Evolutionary conservation across 35 echinoderm and acorn worm species (phyloP), one percentile per base, ranked within the genome.

Genomic region (Diadema setosum): DNA sequence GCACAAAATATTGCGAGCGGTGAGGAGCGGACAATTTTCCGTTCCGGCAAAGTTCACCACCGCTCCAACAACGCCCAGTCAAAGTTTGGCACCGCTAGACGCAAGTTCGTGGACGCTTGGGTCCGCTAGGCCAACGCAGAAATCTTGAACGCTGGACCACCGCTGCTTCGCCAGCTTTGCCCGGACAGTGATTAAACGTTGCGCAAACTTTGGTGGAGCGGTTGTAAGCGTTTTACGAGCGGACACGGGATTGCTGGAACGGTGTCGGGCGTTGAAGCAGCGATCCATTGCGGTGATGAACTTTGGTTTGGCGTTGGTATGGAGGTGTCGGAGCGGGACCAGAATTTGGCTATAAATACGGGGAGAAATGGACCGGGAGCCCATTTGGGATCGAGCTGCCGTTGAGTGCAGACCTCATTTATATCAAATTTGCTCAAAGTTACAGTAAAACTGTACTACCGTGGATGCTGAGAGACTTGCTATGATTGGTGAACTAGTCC

Each of bases 281-380:
- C 63, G 63, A 67, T 67, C 30, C 63, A 67, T 67, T 30, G 63
- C 63, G 27, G 63, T 67, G 63, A 12, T 67, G 63, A 67, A 67
- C 63, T 67, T 67, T 67, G 63, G 63, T 67, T 67, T 67, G 63
- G 63, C 63, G 63, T 67, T 67, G 29, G 63, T 67, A 67, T 67
- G 63, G 63, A 67, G 63, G 63, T 67, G 63, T 67, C 63, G 27
- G 63, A 67, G 63, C 63, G 58, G 58, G 57, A n/a, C n/a, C n/a
- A n/a, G n/a, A n/a, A n/a, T n/a, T n/a, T n/a, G n/a, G n/a, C n/a
- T n/a, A n/a, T n/a, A n/a, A n/a, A n/a, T n/a, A n/a, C n/a, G n/a
- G n/a, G n/a, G n/a, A n/a, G n/a, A n/a, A n/a, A n/a, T n/a, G n/a
- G n/a, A n/a, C n/a, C n/a, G n/a, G n/a, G n/a, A n/a, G n/a, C n/a